Percentiles rank a stretch among this genome's conserved stretches.
phyloP scores from a whole-genome alignment of 2,113 vertebrate genomes.

The Petrocephalus zakoni region DNA sequence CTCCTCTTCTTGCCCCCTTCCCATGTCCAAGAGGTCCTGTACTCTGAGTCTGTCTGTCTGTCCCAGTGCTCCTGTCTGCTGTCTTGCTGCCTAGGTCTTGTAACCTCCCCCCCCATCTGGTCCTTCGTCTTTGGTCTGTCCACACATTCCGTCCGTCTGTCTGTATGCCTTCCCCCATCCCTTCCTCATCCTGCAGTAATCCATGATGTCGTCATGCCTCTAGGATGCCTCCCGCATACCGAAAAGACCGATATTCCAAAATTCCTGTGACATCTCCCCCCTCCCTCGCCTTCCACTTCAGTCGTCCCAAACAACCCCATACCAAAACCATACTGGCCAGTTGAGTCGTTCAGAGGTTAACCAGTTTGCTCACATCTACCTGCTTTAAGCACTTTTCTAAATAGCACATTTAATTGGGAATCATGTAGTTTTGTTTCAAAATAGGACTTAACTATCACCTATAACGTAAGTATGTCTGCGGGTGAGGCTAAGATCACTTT shows the following conservation, averaged over 20 bases:
- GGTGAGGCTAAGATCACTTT: conserved; percentile 53
- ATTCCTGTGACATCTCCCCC: conserved; percentile 48
- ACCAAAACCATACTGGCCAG: background rate
- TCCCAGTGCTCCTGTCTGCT: conserved; percentile 42
- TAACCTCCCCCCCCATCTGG: conserved; percentile 38
- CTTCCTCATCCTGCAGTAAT: conserved; percentile 33
- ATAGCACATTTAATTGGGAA: background rate
- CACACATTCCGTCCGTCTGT: conserved; percentile 26
- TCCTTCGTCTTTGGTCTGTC: conserved; percentile 18
- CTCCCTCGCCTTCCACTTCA: conserved; percentile 27
- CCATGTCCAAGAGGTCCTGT: conserved; percentile 6
- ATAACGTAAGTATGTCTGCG: conserved; percentile 57
- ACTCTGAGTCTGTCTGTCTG: conserved; percentile 21
- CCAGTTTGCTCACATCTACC: background rate
- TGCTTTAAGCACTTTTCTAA: background rate
- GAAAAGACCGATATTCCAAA: background rate
- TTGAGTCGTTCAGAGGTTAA: background rate
- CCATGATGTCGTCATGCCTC: conserved; percentile 50
- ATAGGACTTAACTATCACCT: conserved; percentile 49
- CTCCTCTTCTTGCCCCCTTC: conserved; percentile 38
- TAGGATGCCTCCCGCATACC: conserved; percentile 20
- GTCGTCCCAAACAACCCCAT: background rate
- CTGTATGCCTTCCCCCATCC: conserved; percentile 32
- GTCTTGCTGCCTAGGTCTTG: conserved; percentile 59
- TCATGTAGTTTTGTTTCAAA: conserved; percentile 47